phyloP scores from a whole-genome alignment of 2,113 vertebrate genomes.

The Rhinopomastus cyanomelas region DNA sequence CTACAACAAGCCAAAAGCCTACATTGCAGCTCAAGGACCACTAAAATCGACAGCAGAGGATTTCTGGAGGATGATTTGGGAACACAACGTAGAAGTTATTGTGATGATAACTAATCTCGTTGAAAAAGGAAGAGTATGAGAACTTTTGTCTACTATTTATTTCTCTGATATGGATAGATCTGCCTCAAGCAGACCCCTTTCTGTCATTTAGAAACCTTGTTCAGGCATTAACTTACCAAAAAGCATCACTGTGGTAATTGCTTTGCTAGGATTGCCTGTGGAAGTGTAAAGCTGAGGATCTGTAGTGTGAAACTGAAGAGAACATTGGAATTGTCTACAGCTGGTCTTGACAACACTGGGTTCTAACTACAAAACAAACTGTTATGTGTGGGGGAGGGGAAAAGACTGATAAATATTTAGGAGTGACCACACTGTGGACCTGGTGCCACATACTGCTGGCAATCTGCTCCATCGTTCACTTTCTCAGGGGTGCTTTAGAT shows the following conservation, averaged over 20 bases:
- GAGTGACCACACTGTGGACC: neutral
- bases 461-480: neutral
- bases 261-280: neutral
- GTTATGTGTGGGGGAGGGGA: neutral
- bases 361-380: neutral
- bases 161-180: neutral
- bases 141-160: neutral
- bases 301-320: neutral
- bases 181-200: neutral
- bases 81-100: conserved; percentile 90
- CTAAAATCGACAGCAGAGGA: conserved; percentile 90
- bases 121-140: conserved; percentile 92
- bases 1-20: conserved; percentile 89
- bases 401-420: neutral
- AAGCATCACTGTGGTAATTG: neutral
- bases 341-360: neutral
- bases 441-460: neutral
- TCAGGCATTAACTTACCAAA: neutral
- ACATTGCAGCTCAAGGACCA: conserved; percentile 97
- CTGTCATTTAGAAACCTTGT: neutral
- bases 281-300: neutral
- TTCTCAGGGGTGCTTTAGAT: neutral
- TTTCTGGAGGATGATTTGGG: conserved; percentile 99
- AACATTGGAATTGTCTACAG: neutral
- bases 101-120: conserved; percentile 98